Percentiles rank a stretch among this genome's conserved stretches.
Conservation (phyloP, 2,888 invertebrate genomes). For the Drosophila villosipedis region DNA sequence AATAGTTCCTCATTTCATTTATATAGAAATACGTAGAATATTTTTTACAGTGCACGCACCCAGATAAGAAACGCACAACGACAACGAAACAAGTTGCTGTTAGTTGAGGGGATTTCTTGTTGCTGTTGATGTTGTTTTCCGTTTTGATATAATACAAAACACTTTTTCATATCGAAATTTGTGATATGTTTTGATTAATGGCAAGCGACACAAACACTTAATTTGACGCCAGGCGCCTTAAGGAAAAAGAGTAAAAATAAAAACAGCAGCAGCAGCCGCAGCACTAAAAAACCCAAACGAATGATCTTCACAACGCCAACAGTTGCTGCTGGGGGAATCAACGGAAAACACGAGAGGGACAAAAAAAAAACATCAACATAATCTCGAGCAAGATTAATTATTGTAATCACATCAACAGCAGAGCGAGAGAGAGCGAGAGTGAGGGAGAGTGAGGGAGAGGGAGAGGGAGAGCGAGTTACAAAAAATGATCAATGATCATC, state of each 20-base stretch:
- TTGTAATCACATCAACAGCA: constrained; percentile 83
- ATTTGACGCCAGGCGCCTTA: constrained; percentile 84
- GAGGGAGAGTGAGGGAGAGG: background rate
- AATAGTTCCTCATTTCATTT: background rate
- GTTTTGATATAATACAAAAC: constrained; percentile 77
- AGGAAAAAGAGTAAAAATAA: constrained; percentile 28
- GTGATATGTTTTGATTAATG: constrained; percentile 83
- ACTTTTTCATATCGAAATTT: constrained; percentile 81
- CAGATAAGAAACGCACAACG: constrained; percentile 61
- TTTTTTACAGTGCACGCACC: constrained; percentile 47
- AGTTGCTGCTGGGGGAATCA: constrained; percentile 46
- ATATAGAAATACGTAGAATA: background rate
- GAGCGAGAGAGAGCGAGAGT: constrained; percentile 23
- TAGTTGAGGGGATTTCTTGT: constrained; percentile 28
- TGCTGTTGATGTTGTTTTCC: constrained; percentile 14
- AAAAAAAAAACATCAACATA: constrained; percentile 47
- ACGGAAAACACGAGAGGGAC: constrained; percentile 7
- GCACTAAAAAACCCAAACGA: constrained; percentile 16
- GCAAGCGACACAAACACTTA: constrained; percentile 84
- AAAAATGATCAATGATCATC: constrained; percentile 71
- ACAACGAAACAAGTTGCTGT: constrained; percentile 75
- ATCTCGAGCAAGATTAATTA: constrained; percentile 82
- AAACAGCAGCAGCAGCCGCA: constrained; percentile 40
- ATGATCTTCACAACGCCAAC: constrained; percentile 49
- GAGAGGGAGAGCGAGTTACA: background rate